Conservation (phyloP, 1,140 invertebrate genomes). For the Euschistus heros region DNA sequence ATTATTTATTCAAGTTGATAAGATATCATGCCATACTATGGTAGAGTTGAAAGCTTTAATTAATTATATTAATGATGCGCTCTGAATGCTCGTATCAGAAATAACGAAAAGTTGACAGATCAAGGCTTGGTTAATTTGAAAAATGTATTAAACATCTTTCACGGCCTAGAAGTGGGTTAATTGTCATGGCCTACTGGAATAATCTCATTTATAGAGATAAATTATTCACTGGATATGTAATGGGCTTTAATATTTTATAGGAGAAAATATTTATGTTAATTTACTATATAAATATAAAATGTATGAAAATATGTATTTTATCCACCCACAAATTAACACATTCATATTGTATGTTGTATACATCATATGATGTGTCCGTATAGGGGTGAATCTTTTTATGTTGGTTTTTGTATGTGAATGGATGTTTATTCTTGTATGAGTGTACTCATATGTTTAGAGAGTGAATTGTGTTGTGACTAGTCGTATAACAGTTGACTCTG, state of each 20-base stretch:
- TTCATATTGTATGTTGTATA: too few species aligned
- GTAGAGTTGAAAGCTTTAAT: conserved; percentile 17
- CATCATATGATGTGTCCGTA: too few species aligned
- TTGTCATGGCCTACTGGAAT: conserved; percentile 8
- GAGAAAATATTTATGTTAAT: conserved; percentile 10
- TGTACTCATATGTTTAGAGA: too few species aligned
- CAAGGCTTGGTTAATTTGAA: conserved; percentile 1
- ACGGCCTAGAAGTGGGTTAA: conserved; percentile 14
- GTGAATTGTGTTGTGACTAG: too few species aligned
- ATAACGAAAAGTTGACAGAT: conserved; percentile 6
- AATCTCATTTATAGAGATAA: conserved; percentile 16
- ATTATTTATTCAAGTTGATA: conserved; percentile 8
- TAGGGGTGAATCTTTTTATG: too few species aligned
- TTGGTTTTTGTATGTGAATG: too few species aligned
- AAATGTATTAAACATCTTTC: conserved; percentile 8
- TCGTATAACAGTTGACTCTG: too few species aligned
- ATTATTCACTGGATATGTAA: conserved; percentile 16
- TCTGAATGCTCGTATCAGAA: not conserved
- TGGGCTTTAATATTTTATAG: conserved; percentile 17
- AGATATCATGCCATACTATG: conserved; percentile 3
- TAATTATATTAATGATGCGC: conserved; percentile 13
- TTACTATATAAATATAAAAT: conserved; percentile 6
- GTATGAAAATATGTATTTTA: not conserved
- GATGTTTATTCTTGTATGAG: too few species aligned
- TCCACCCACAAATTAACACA: too few species aligned